phyloP scores from a whole-genome alignment of 2,797 vertebrate genomes.

The Trematomus bernacchii region DNA sequence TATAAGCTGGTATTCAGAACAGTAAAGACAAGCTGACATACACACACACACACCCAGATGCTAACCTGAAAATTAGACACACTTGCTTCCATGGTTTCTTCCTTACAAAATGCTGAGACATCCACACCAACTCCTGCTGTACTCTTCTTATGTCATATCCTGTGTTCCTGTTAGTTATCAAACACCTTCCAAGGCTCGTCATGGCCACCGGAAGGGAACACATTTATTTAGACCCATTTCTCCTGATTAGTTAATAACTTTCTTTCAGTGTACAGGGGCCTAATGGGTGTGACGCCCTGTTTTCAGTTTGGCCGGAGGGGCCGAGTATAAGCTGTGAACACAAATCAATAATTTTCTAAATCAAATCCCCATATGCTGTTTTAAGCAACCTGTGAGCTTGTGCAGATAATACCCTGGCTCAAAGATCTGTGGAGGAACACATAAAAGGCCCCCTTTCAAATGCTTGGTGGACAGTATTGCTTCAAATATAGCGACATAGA shows the following conservation, averaged over 20 bases:
- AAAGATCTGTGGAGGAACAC: neutral
- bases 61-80: conserved; percentile 36
- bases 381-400: conserved; percentile 2
- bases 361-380: conserved; percentile 30
- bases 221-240: conserved; percentile 18
- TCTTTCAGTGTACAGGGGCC: conserved; percentile 53
- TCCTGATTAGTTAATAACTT: conserved; percentile 62
- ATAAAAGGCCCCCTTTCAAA: neutral
- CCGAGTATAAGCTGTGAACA: conserved; percentile 54
- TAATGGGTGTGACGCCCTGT: conserved; percentile 44
- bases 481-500: neutral
- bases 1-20: conserved; percentile 54
- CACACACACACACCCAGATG: conserved; percentile 43
- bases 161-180: neutral
- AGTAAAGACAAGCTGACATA: conserved; percentile 44
- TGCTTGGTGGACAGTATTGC: neutral
- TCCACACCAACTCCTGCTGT: neutral
- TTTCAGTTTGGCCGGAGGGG: conserved; percentile 21
- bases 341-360: conserved; percentile 70
- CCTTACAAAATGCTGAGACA: neutral
- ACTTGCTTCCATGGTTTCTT: conserved; percentile 4
- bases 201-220: neutral
- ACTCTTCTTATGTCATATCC: neutral
- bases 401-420: neutral
- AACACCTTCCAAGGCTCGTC: neutral